A percentile compares a stretch with the other conserved stretches of the same genome.
Conservation (phyloP, 2,113 vertebrate genomes). For the Paramormyrops kingsleyae region DNA sequence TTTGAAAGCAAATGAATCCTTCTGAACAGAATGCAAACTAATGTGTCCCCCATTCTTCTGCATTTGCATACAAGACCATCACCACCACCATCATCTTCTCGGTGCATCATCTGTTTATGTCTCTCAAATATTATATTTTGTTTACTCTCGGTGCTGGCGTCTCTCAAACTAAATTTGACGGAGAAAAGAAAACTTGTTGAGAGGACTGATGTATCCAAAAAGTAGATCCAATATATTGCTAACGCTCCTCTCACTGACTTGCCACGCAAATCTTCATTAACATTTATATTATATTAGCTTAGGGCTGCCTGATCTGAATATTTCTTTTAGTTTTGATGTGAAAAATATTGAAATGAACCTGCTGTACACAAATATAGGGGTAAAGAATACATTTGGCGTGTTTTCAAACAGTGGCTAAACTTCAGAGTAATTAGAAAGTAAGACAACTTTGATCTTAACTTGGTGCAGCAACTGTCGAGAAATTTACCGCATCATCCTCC, state of each 20-base stretch:
- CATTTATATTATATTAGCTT: conserved; percentile 68
- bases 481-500: neutral
- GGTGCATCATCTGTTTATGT: neutral
- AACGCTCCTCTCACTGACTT: conserved; percentile 47
- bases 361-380: conserved; percentile 20
- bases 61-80: neutral
- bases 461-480: neutral
- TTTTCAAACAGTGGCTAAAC: conserved; percentile 33
- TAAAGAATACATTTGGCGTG: conserved; percentile 24
- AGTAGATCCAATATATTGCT: conserved; percentile 44
- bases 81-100: neutral
- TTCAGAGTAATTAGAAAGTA: conserved; percentile 14
- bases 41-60: neutral
- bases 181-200: conserved; percentile 15
- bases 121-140: neutral
- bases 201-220: conserved; percentile 33
- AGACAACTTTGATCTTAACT: neutral
- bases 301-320: conserved; percentile 44
- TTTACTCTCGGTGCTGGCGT: conserved; percentile 13
- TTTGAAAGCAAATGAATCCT: conserved; percentile 1
- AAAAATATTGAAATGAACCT: conserved; percentile 53
- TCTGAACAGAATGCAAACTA: neutral
- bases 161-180: conserved; percentile 18
- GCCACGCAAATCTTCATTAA: conserved; percentile 57
- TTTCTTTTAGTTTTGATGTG: conserved; percentile 39